Base-by-base conservation (phyloP, 2,888 invertebrate genomes). In the Eupithecia pulchellata region DNA sequence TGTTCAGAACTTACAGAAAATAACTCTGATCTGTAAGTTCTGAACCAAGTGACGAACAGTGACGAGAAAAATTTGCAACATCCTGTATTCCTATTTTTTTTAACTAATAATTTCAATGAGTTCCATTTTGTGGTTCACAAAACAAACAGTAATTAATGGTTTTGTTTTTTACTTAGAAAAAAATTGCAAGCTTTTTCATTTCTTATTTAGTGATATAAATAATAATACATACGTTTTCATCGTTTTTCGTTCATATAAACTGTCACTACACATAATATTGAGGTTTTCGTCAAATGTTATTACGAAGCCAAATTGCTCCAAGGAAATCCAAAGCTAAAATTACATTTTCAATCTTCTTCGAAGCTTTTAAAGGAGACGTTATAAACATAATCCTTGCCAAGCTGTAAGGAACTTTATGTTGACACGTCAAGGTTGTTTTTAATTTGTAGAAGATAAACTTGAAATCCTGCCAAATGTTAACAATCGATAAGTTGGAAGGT, bases 401-500 rank as follows among this genome's bases (percentile, higher is more conserved):
- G 52, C 52, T 13, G 13, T 25, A 52, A 52, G 25, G 13, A 52
- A 52, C 52, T 20, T 25, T 52, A 47, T 11, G 25, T 25, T 52
- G 25, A 13, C 42, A 27, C n/a, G 1, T 64, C 63, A 62, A 47
- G 39, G 68, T 65, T 57, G 29, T 30, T 11, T 74, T 72, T 64
- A 14, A 52, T 27, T 36, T 67, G 32, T 25, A 13, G 42, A 20
- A 11, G 32, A 25, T 20, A 66, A 60, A 60, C 64, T 76, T 76
- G 75, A 72, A 71, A 74, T 72, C 71, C 74, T 74, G 75, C 75
- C 75, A 76, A 75, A 73, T 27, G 64, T 27, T 47, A 58, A 25
- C 9, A 74, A 76, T 76, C 75, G 74, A 76, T 76, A 75, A 64
- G 73, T 52, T 70, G 57, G 64, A 47, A 67, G 69, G 60, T 70